Evolutionary conservation across 2,113 vertebrate species (phyloP).

Genomic region (Gymnocephalus cernua): DNA sequence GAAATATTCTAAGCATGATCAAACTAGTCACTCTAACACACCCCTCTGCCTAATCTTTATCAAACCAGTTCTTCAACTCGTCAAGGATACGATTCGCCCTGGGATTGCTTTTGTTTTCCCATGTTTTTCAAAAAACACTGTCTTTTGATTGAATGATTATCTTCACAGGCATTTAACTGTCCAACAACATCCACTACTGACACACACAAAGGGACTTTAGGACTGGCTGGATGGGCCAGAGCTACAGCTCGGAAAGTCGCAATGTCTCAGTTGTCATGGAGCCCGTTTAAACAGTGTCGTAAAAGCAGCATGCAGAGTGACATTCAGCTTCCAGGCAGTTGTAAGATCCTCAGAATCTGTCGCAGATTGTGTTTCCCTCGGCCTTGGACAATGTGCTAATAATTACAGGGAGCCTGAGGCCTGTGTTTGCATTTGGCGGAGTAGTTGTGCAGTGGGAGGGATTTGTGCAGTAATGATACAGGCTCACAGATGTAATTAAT

Average conservation of each 20-base stretch:
- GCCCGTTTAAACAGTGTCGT: constrained; percentile 35
- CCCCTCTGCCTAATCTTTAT: constrained; percentile 3
- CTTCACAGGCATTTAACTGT: constrained; percentile 35
- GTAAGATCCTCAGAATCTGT: constrained; percentile 57
- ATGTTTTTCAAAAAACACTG: not conserved
- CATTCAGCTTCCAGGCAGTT: constrained; percentile 53
- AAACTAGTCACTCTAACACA: not conserved
- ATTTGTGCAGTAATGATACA: constrained; percentile 43
- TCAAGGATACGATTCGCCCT: not conserved
- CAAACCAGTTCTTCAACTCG: constrained; percentile 1
- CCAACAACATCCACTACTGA: constrained; percentile 12
- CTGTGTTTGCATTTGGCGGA: constrained; percentile 63
- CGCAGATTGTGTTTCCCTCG: constrained; percentile 50
- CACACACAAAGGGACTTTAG: constrained; percentile 20
- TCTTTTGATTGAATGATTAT: constrained; percentile 22
- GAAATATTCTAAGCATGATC: not conserved
- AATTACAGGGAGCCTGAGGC: constrained; percentile 73
- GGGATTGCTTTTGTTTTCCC: not conserved
- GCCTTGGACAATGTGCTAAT: constrained; percentile 72
- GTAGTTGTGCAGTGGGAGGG: constrained; percentile 53
- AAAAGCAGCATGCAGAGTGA: constrained; percentile 54
- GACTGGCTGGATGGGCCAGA: constrained; percentile 23
- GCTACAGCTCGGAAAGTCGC: constrained; percentile 33
- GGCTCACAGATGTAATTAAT: constrained; percentile 58
- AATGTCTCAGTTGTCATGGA: constrained; percentile 49